Conservation (phyloP, 2,888 invertebrate species). For the Drosophila falleni region DNA sequence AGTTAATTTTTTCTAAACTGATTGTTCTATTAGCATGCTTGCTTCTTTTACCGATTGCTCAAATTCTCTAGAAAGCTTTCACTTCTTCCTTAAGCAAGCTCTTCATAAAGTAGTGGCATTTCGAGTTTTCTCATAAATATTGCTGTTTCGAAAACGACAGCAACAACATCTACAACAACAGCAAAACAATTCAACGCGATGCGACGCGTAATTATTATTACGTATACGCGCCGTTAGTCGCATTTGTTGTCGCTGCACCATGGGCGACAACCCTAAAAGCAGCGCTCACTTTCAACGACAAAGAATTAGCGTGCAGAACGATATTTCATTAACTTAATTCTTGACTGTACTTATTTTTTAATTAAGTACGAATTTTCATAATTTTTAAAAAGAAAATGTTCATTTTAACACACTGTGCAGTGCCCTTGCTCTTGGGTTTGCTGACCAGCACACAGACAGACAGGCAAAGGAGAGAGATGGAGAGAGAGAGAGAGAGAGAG, state of each 20-base stretch:
- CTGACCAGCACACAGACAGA: slow-evolving; percentile 36
- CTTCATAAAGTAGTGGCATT: slow-evolving; percentile 15
- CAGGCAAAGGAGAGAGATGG: neutral
- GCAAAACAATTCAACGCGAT: slow-evolving; percentile 24
- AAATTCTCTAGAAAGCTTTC: neutral
- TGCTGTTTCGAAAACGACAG: slow-evolving; percentile 30
- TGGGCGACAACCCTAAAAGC: slow-evolving; percentile 18
- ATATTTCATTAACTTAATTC: neutral
- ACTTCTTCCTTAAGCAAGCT: slow-evolving; percentile 22
- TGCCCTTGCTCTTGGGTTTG: neutral
- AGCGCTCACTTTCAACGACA: neutral
- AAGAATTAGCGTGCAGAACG: neutral
- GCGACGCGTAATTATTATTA: slow-evolving; percentile 70
- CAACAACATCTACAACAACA: neutral
- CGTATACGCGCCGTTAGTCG: slow-evolving; percentile 66
- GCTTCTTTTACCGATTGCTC: neutral
- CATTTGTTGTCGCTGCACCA: slow-evolving; percentile 13
- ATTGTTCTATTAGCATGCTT: too few relatives aligned
- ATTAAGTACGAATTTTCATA: neutral
- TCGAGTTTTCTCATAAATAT: slow-evolving; percentile 64
- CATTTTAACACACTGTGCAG: slow-evolving; percentile 15
- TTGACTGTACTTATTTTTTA: neutral
- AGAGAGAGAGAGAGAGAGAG: neutral
- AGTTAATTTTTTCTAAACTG: too few relatives aligned
- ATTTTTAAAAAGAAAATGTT: neutral